Percentiles rank a stretch among this genome's conserved stretches.
Evolutionary conservation across 2,113 vertebrate genomes (phyloP).

Genomic region (Balaeniceps rex): DNA sequence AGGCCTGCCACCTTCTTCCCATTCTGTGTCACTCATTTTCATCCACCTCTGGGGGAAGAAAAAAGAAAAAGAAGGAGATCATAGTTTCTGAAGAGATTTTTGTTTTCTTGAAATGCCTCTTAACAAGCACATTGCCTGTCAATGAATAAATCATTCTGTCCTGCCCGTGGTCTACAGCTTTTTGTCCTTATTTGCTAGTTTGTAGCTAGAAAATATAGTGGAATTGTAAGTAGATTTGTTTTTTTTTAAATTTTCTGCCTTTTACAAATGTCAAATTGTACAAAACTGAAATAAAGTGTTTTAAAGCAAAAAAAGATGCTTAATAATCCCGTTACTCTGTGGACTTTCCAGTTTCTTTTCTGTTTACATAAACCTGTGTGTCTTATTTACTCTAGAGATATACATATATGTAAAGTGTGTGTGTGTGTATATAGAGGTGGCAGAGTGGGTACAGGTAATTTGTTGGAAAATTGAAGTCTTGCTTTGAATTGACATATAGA

Average conservation of each 20-base stretch:
- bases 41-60: not conserved
- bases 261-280: not conserved
- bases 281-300: not conserved
- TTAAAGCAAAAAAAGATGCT: not conserved
- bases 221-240: not conserved
- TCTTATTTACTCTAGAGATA: not conserved
- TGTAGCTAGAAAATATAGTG: not conserved
- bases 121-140: not conserved
- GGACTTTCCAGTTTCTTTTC: not conserved
- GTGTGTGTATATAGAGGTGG: not conserved
- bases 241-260: not conserved
- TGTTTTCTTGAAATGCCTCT: not conserved
- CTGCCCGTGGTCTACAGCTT: fast-evolving
- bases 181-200: not conserved
- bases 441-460: not conserved
- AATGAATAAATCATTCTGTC: not conserved
- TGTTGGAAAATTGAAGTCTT: not conserved
- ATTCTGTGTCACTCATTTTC: not conserved
- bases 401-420: not conserved
- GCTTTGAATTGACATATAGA: not conserved
- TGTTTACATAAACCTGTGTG: not conserved
- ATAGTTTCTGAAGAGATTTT: not conserved
- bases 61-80: not conserved
- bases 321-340: not conserved
- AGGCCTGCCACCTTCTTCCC: not conserved